Conservation (phyloP, 2,888 invertebrate genomes). For the Polydrusus pterygomalis region DNA sequence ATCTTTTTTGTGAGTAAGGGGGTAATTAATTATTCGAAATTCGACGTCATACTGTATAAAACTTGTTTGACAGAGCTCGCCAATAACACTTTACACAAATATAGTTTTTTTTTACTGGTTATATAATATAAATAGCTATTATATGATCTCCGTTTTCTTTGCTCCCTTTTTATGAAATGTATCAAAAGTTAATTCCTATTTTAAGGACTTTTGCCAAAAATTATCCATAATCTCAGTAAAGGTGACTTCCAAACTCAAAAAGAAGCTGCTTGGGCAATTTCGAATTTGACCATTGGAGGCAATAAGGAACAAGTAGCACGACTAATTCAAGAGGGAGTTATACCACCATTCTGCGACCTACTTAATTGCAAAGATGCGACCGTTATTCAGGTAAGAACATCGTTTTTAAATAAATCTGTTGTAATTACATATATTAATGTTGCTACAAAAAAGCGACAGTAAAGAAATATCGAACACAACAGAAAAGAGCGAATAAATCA, state of each 20-base stretch:
- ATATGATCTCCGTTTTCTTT: no score
- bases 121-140: no score
- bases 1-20: no score
- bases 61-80: no score
- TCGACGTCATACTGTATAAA: no score
- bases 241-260: conserved; percentile 99
- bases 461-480: no score
- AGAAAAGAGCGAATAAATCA: no score
- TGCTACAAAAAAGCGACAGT: no score
- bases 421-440: no score
- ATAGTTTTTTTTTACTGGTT: no score
- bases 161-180: not conserved
- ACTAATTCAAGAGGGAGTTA: conserved; percentile 92
- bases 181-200: conserved; percentile 79
- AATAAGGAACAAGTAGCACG: conserved; percentile 93
- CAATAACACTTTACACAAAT: no score
- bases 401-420: conserved; percentile 3
- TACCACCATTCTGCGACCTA: conserved; percentile 96
- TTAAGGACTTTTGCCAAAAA: conserved; percentile 92
- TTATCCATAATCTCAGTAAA: conserved; percentile 92
- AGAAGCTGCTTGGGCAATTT: conserved; percentile 99
- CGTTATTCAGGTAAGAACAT: conserved; percentile 78
- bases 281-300: conserved; percentile 98
- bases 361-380: conserved; percentile 96
- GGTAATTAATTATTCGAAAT: no score